Percentiles rank a stretch among this genome's conserved stretches.
These are phyloP conservation scores for Amphibalanus amphitrite DNA, from an alignment of 1,140 invertebrate genomes.

Conservation along the genomic window DNA sequence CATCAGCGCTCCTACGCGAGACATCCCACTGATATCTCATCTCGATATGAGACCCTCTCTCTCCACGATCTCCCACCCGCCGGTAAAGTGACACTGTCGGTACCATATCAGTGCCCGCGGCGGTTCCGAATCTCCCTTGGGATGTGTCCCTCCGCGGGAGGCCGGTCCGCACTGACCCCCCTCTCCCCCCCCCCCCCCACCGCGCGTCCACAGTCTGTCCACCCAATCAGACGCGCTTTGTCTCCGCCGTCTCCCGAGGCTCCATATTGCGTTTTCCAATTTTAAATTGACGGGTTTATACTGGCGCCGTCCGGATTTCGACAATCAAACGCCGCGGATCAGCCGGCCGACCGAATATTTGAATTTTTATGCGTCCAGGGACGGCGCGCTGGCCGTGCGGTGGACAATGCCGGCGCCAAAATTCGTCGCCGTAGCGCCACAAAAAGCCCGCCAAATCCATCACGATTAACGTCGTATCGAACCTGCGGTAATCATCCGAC, in stretches of 20 bases:
- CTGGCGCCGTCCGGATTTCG: background rate
- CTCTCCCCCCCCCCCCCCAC: too few relatives aligned
- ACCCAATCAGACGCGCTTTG: background rate
- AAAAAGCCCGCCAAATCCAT: background rate
- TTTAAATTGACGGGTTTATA: constrained; percentile 1
- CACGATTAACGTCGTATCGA: background rate
- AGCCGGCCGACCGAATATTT: background rate
- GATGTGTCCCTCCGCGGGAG: too few relatives aligned
- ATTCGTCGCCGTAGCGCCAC: background rate
- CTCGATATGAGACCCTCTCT: too few relatives aligned
- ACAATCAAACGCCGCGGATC: background rate
- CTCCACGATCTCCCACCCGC: too few relatives aligned
- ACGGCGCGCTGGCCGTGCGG: background rate
- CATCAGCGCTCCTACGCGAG: too few relatives aligned
- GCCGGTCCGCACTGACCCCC: too few relatives aligned
- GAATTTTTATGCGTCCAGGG: constrained; percentile 1
- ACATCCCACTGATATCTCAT: too few relatives aligned
- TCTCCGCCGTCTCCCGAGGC: background rate
- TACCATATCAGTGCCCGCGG: too few relatives aligned
- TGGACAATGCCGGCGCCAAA: background rate
- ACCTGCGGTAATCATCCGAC: background rate
- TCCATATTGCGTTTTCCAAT: constrained; percentile 1
- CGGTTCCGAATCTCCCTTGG: too few relatives aligned
- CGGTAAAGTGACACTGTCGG: too few relatives aligned
- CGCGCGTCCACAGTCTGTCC: background rate